Conservation (phyloP, 2,888 invertebrate species). For the Cactoblastis cactorum region DNA sequence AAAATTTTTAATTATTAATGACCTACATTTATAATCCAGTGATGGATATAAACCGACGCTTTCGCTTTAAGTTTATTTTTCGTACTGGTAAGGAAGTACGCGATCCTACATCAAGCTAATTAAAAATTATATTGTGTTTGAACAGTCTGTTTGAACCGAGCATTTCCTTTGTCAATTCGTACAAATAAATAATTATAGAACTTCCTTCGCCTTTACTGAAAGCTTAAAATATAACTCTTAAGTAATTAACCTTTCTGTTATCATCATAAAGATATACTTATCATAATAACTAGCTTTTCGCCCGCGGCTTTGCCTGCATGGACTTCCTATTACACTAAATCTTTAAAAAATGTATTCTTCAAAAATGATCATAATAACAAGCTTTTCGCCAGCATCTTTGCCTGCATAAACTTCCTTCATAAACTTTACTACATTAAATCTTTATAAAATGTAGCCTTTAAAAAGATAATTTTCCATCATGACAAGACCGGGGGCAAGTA, state of each 20-base stretch:
- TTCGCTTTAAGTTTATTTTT: background rate
- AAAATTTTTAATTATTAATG: background rate
- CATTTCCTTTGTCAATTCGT: constrained; percentile 8
- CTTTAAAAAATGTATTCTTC: too few relatives aligned
- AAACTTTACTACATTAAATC: too few relatives aligned
- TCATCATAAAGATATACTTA: too few relatives aligned
- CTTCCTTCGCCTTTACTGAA: constrained; percentile 19
- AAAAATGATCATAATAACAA: too few relatives aligned
- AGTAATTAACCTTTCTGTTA: background rate
- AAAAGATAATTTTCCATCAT: too few relatives aligned
- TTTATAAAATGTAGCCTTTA: too few relatives aligned
- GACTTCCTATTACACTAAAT: too few relatives aligned
- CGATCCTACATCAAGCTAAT: constrained; percentile 11
- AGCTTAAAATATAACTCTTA: background rate
- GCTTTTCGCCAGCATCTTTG: too few relatives aligned
- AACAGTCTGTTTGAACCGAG: constrained; percentile 5
- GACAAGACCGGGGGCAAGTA: too few relatives aligned
- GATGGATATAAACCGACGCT: background rate
- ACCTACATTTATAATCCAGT: background rate
- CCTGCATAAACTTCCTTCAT: too few relatives aligned
- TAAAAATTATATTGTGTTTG: constrained; percentile 9
- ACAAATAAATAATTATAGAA: constrained; percentile 27
- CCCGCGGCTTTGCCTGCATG: too few relatives aligned
- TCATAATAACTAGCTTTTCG: too few relatives aligned
- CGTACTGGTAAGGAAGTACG: background rate